phyloP scores from a whole-genome alignment of 2,797 vertebrate species.

The Oryzias sinensis region DNA sequence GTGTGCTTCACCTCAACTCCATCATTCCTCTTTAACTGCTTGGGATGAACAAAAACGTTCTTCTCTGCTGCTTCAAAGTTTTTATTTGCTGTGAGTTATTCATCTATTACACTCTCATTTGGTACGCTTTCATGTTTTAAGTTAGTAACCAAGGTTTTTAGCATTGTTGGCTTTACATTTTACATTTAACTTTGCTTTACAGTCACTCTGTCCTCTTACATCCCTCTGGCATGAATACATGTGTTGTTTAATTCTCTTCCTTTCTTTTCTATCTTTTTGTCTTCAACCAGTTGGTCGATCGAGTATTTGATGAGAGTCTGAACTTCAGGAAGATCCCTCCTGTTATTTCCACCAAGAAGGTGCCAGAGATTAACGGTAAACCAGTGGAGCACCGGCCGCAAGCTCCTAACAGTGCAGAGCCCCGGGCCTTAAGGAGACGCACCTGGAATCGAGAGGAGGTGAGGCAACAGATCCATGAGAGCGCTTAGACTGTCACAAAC shows the following conservation, averaged over 20 bases:
- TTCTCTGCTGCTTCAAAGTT: conserved; percentile 17
- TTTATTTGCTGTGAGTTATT: conserved; percentile 28
- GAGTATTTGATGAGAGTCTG: conserved; percentile 98
- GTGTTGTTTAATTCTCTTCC: neutral
- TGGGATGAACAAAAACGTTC: conserved; percentile 1
- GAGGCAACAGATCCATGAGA: conserved; percentile 38
- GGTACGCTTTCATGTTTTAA: conserved; percentile 18
- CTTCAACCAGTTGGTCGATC: conserved; percentile 88
- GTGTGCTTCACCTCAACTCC: conserved; percentile 26
- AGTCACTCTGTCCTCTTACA: conserved; percentile 14
- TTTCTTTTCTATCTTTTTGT: neutral
- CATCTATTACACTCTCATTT: conserved; percentile 5
- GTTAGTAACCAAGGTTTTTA: neutral
- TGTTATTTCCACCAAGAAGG: conserved; percentile 83
- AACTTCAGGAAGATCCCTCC: conserved; percentile 98
- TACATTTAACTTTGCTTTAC: neutral
- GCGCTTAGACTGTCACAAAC: neutral
- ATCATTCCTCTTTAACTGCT: conserved; percentile 24
- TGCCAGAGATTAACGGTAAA: conserved; percentile 87
- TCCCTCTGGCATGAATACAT: neutral
- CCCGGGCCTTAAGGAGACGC: conserved; percentile 90
- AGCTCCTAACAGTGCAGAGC: conserved; percentile 83
- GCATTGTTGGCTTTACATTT: neutral
- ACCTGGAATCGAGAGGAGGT: conserved; percentile 98
- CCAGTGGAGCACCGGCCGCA: conserved; percentile 84